Conservation (phyloP, 2,888 invertebrate species). For the Athripsodes cinereus region DNA sequence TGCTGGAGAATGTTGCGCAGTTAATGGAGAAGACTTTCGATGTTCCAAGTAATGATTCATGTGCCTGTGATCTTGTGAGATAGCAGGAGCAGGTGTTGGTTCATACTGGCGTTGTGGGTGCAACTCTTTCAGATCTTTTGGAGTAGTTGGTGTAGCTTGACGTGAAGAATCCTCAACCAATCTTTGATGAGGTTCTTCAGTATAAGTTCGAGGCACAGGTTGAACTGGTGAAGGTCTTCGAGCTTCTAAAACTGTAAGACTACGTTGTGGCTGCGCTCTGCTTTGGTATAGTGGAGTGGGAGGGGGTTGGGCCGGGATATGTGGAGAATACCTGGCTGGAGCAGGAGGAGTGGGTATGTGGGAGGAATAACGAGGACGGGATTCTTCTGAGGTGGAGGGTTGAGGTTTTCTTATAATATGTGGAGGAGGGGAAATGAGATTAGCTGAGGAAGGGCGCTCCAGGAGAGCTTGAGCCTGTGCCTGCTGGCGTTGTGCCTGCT, state of each 20-base stretch:
- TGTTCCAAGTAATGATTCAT: slow-evolving; percentile 7
- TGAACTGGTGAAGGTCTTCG: slow-evolving; percentile 14
- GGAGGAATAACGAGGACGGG: slow-evolving; percentile 32
- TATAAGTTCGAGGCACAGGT: not conserved
- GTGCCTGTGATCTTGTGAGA: slow-evolving; percentile 15
- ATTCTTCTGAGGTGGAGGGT: slow-evolving; percentile 30
- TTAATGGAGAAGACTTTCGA: slow-evolving; percentile 6
- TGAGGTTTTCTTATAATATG: slow-evolving; percentile 47
- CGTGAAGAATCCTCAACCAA: slow-evolving; percentile 2
- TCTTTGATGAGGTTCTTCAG: slow-evolving; percentile 7
- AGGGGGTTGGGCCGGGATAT: slow-evolving; percentile 36
- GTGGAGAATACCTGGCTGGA: slow-evolving; percentile 35
- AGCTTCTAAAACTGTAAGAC: slow-evolving; percentile 21
- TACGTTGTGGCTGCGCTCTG: slow-evolving; percentile 34
- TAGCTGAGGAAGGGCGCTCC: slow-evolving; percentile 40
- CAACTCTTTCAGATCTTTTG: not conserved
- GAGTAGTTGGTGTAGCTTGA: not conserved
- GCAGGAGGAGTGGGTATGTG: slow-evolving; percentile 38
- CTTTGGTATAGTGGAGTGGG: slow-evolving; percentile 38
- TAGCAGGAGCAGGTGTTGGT: not conserved
- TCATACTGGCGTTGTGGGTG: slow-evolving; percentile 19
- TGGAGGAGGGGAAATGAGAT: slow-evolving; percentile 35
- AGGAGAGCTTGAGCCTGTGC: slow-evolving; percentile 38
- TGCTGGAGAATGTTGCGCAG: slow-evolving; percentile 17
- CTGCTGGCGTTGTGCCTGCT: slow-evolving; percentile 47